Evolutionary conservation across 1,140 invertebrate genomes (phyloP).

Genomic region (Liolophura sinensis): DNA sequence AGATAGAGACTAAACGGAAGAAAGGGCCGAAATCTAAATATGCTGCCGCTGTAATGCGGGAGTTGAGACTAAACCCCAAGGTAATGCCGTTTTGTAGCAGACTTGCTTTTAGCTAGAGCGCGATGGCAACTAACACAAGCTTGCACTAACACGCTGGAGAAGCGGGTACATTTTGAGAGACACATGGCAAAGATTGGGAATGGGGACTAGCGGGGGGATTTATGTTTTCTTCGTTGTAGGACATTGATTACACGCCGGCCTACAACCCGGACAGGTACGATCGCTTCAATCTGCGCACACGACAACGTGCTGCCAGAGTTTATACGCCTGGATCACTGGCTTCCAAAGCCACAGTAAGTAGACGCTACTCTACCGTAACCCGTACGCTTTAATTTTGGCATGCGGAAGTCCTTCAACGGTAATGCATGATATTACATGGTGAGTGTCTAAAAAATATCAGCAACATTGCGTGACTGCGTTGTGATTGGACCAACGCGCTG

Average conservation of each 20-base stretch:
- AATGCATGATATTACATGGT: too few relatives aligned
- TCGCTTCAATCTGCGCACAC: too few relatives aligned
- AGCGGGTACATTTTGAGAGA: constrained; percentile 11
- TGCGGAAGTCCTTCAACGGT: too few relatives aligned
- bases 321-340: too few relatives aligned
- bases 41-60: constrained; percentile 27
- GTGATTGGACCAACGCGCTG: too few relatives aligned
- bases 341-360: too few relatives aligned
- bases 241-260: not conserved
- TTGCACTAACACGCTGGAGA: constrained; percentile 2
- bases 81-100: constrained; percentile 20
- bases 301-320: too few relatives aligned
- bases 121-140: constrained; percentile 11
- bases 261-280: too few relatives aligned
- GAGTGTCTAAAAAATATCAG: too few relatives aligned
- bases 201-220: not conserved
- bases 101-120: not conserved
- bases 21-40: constrained; percentile 28
- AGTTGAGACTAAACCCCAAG: constrained; percentile 14
- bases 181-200: constrained; percentile 11
- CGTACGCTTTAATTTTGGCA: too few relatives aligned
- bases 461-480: too few relatives aligned
- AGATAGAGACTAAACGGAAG: constrained; percentile 17
- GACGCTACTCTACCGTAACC: too few relatives aligned
- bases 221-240: not conserved